Base-by-base conservation (phyloP, 2,888 invertebrate species). In the Stegana nigrithorax region DNA sequence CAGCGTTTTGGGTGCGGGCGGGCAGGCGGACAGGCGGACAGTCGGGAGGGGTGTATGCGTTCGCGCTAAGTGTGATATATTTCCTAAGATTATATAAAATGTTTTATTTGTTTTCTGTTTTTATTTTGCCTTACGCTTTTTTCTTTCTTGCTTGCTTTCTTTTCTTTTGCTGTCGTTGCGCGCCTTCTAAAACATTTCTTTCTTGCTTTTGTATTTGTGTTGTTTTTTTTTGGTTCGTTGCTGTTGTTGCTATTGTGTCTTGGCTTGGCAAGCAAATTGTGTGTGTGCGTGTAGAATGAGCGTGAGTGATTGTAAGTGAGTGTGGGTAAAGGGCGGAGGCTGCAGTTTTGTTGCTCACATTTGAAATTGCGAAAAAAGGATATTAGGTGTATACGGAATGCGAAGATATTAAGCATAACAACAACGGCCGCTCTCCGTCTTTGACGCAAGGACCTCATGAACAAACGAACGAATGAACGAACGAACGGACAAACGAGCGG, bases 61-160 rank as follows among this genome's bases (percentile, higher is more conserved):
- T 59, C 78, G 73, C 77, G 80, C 78, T 85, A 85, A 85, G 85
- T 85, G 85, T 85, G 85, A 85, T 85, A 85, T 84, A 85, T 85
- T 83, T 84, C 80, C 79, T 75, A 79, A 84, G 85, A 85, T 85
- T 85, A 85, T 82, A 81, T 83, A 83, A 83, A 81, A 81, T 83
- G 80, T 75, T 82, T 81, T 80, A 81, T 78, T 78, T 81, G 75
- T 77, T 79, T 68, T 71, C 25, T 71, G 68, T 70, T 73, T 32
- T 53, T 56, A 42, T 44, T 44, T 50, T 39, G n/a, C n/a, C 39
- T n/a, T 39, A 39, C 36, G 10, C 25, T 47, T 47, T 47, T 47
- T n/a, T 47, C 23, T 23, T 62, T 47, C 45, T 53, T 63, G 21
- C 14, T 44, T 5, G 19, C 26, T 45, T 71, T 62, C 72, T 39